Evolutionary conservation across 2,888 invertebrate genomes (phyloP).

Genomic region (Branchellion lobata): DNA sequence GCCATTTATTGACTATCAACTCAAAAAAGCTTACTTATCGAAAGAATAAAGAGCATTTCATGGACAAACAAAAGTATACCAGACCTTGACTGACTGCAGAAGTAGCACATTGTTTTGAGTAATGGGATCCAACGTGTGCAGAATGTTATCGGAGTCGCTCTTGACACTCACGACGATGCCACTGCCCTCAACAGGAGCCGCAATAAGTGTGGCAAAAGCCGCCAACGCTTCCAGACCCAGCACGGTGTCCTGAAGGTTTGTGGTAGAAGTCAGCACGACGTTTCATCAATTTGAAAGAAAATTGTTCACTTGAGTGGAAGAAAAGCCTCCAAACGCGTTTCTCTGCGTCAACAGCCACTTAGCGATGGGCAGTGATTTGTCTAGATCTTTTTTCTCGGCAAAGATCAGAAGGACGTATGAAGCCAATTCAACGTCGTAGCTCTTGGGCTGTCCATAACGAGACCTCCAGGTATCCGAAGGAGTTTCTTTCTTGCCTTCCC

Average conservation of each 20-base stretch:
- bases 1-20: neutral
- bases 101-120: constrained; percentile 36
- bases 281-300: too few relatives aligned
- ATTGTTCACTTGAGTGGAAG: neutral
- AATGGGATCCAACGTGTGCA: constrained; percentile 27
- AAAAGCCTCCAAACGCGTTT: constrained; percentile 16
- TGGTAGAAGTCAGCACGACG: too few relatives aligned
- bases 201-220: constrained; percentile 13
- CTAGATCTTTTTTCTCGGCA: constrained; percentile 5
- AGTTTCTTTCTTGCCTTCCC: constrained; percentile 4
- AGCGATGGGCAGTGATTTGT: neutral
- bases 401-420: constrained; percentile 25
- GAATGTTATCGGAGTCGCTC: neutral
- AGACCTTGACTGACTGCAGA: constrained; percentile 40
- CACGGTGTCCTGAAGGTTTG: constrained; percentile 39
- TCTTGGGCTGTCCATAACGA: neutral
- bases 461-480: neutral
- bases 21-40: too few relatives aligned
- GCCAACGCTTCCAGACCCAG: constrained; percentile 41
- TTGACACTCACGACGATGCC: constrained; percentile 31
- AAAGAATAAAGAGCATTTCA: too few relatives aligned
- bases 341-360: constrained; percentile 19
- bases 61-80: too few relatives aligned
- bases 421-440: constrained; percentile 14
- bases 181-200: neutral